Evolutionary conservation across 2,888 invertebrate genomes (phyloP).

Genomic region (Leucophenga montana): DNA sequence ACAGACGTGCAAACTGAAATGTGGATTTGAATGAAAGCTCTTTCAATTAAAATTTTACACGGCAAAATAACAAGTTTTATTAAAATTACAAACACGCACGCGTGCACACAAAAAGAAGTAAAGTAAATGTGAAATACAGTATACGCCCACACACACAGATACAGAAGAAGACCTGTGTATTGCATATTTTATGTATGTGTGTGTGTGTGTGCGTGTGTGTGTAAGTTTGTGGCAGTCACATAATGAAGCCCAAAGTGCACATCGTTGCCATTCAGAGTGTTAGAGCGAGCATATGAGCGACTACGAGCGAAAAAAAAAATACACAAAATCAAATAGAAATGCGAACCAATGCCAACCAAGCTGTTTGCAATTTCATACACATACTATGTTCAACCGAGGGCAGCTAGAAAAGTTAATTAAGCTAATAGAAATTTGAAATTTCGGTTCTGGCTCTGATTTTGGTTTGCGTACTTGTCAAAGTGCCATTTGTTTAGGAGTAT

Average conservation of each 20-base stretch:
- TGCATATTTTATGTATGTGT: constrained; percentile 34
- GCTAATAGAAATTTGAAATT: too few relatives aligned
- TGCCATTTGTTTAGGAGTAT: too few relatives aligned
- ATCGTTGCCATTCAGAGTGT: not conserved
- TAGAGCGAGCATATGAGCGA: too few relatives aligned
- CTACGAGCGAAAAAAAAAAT: constrained; percentile 5
- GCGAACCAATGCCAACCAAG: constrained; percentile 14
- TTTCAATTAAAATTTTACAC: constrained; percentile 68
- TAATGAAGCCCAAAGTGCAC: constrained; percentile 14
- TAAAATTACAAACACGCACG: constrained; percentile 56
- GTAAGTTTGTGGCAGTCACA: not conserved
- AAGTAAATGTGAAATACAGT: constrained; percentile 46
- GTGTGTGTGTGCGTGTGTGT: constrained; percentile 29
- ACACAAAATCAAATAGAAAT: constrained; percentile 21
- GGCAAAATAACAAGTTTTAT: constrained; percentile 66
- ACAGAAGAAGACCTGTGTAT: constrained; percentile 20
- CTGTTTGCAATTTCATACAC: too few relatives aligned
- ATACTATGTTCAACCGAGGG: too few relatives aligned
- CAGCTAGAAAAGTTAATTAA: too few relatives aligned
- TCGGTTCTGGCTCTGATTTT: too few relatives aligned
- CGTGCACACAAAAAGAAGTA: constrained; percentile 30
- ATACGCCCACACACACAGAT: constrained; percentile 35
- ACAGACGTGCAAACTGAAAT: constrained; percentile 1
- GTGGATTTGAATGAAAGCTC: constrained; percentile 39
- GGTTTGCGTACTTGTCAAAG: too few relatives aligned